These are phyloP conservation scores for Pseudochirops corinnae DNA, from an alignment of 2,797 vertebrate species.

Conservation along the genomic window DNA sequence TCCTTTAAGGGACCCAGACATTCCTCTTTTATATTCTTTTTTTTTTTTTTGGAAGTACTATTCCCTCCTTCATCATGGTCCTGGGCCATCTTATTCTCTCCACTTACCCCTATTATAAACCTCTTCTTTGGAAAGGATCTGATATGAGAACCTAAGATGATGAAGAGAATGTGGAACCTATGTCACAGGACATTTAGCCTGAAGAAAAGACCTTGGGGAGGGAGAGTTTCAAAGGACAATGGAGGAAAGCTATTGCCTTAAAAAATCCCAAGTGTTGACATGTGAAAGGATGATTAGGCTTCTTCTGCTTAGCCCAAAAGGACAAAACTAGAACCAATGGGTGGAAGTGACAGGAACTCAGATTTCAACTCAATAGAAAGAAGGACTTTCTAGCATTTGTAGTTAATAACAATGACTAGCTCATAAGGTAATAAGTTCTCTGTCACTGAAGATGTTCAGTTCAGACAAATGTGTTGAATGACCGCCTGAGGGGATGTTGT, in stretches of 20 bases:
- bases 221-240: not conserved
- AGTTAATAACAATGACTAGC: not conserved
- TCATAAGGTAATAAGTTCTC: not conserved
- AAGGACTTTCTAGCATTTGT: not conserved
- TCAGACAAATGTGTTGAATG: not conserved
- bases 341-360: not conserved
- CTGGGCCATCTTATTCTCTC: not conserved
- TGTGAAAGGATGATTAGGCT: not conserved
- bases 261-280: not conserved
- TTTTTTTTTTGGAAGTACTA: not conserved
- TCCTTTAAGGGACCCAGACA: not conserved
- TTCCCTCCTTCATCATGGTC: not conserved
- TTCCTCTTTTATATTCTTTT: not conserved
- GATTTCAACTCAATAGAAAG: not conserved
- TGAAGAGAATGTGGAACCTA: not conserved
- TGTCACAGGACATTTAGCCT: not conserved
- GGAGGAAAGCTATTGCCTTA: not conserved
- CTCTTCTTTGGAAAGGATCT: not conserved
- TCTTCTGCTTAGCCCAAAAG: not conserved
- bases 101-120: not conserved
- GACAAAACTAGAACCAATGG: not conserved
- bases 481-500: not conserved
- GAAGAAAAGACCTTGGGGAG: not conserved
- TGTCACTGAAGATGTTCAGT: not conserved
- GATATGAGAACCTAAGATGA: not conserved